phyloP scores from a whole-genome alignment of 1,140 invertebrate species.

The Ceratitis capitata region DNA sequence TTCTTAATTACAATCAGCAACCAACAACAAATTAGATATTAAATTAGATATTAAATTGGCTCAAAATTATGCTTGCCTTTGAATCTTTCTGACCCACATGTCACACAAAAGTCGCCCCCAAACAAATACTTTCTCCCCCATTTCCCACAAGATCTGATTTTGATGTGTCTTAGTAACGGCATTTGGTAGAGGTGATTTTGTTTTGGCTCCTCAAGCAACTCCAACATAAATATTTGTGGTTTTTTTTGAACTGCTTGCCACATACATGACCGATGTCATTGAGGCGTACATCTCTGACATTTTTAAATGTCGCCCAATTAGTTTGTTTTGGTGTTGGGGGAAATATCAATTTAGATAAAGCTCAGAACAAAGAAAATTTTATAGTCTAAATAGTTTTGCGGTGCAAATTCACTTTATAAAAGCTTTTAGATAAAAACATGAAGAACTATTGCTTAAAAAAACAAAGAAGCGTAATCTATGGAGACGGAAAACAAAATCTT shows the following conservation, averaged over 20 bases:
- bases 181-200: not conserved
- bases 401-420: too few species aligned
- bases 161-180: not conserved
- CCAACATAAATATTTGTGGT: too few species aligned
- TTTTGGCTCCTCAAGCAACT: not conserved
- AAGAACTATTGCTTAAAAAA: too few species aligned
- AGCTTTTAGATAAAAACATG: too few species aligned
- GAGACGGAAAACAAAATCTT: too few species aligned
- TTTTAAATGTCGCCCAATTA: conserved; percentile 12
- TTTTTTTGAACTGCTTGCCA: not conserved
- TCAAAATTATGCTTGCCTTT: not conserved
- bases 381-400: too few species aligned
- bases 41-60: not conserved
- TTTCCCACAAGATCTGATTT: not conserved
- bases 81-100: not conserved
- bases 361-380: too few species aligned
- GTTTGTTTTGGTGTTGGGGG: not conserved
- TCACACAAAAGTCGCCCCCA: not conserved
- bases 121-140: not conserved
- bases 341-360: too few species aligned
- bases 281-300: not conserved
- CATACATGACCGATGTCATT: not conserved
- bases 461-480: too few species aligned
- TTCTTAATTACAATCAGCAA: too few species aligned
- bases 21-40: too few species aligned